Base-by-base conservation (phyloP, 2,797 vertebrate species). In the Malurus splendens region DNA sequence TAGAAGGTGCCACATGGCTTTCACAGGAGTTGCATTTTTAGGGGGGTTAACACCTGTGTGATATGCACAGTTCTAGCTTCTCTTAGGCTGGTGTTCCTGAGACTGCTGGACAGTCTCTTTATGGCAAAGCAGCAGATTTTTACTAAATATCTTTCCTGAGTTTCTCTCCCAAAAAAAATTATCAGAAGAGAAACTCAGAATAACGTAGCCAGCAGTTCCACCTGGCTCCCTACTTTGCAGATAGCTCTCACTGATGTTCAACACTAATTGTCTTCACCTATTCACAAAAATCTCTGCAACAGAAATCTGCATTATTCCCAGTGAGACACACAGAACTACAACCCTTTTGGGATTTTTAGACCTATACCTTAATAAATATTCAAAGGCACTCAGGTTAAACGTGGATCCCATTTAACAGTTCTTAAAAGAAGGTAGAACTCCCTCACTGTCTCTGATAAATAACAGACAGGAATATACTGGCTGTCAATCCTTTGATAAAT, bases 301-400 rank as follows among this genome's bases (percentile, higher is more conserved):
- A 86, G 50, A 74, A 71, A 88, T 44, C 60, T 66, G 48, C 38
- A n/a, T 19, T 87, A 38, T 24, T 90, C 32, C 36, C 56, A 52
- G 44, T 36, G 48, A 83, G 54, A 91, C 4, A 44, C 20, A 50
- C 0, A 57, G 47, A 88, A 74, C 42, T 74, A 54, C 2, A 10
- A 79, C 8, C 9, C n/a, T 62, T 78, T 14, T n/a, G 16, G 20
- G 9, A 14, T 54, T 41, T 45, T 62, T 32, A 60, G 71, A 71
- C 47, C 65, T 45, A 64, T 79, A 85, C 39, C 55, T 82, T 73
- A 56, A 68, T 17, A 79, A 12, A 30, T 86, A 70, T 67, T 70
- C 76, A 77, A 95, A 94, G 93, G 93, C 91, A 93, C 92, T 73
- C 80, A 38, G 65, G 77, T 78, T 86, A 90, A 75, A 92, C 0